These are phyloP conservation scores for Protophormia terraenovae DNA, from an alignment of 2,888 invertebrate species.

Conservation along the genomic window DNA sequence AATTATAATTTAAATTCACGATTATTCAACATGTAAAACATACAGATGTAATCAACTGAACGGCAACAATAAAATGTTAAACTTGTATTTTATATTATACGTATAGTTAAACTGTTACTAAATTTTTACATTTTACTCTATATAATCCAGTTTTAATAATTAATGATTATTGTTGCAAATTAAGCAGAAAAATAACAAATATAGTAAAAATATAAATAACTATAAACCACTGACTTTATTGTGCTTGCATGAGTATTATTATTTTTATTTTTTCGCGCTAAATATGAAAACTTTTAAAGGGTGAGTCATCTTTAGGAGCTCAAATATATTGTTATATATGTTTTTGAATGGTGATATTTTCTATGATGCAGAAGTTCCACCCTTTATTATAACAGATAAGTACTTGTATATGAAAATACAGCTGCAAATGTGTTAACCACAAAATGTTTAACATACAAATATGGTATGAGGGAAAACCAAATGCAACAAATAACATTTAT, in stretches of 20 bases:
- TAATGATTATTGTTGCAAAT: slow-evolving; percentile 21
- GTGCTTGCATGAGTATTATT: not conserved
- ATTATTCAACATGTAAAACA: not conserved
- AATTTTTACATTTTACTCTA: not conserved
- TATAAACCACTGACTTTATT: not conserved
- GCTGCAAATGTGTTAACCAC: slow-evolving; percentile 38
- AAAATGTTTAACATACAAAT: slow-evolving; percentile 36
- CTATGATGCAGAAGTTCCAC: not conserved
- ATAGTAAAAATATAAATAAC: not conserved
- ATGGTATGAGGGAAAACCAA: slow-evolving; percentile 16
- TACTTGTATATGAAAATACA: not conserved
- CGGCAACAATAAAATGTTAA: too few relatives aligned
- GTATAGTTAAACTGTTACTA: not conserved
- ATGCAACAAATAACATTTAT: slow-evolving; percentile 22
- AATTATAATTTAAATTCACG: not conserved
- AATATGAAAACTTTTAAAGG: not conserved
- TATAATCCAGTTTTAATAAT: slow-evolving; percentile 20
- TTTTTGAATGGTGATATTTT: too few relatives aligned
- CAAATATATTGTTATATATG: too few relatives aligned
- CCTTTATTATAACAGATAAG: not conserved
- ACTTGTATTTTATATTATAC: too few relatives aligned
- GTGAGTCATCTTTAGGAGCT: not conserved
- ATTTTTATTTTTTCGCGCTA: not conserved
- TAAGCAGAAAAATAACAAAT: slow-evolving; percentile 3
- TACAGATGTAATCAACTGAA: not conserved